Evolutionary conservation across 2,113 vertebrate genomes (phyloP).

Genomic region (Sander lucioperca): DNA sequence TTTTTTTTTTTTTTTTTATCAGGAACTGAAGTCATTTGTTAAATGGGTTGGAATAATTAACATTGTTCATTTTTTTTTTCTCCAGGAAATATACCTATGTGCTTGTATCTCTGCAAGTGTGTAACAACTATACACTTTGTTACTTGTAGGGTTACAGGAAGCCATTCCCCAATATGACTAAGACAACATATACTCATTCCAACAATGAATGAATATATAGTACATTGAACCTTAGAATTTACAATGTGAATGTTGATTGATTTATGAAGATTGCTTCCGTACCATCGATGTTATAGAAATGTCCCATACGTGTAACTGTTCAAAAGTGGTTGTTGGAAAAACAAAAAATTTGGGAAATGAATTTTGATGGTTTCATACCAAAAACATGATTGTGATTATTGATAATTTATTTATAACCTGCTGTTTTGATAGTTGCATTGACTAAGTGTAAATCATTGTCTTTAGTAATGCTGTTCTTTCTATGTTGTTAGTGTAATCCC

Average conservation of each 20-base stretch:
- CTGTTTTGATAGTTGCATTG: slow-evolving; percentile 83
- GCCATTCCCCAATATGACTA: slow-evolving; percentile 74
- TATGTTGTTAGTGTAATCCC: slow-evolving; percentile 83
- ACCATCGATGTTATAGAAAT: slow-evolving; percentile 77
- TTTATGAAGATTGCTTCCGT: slow-evolving; percentile 73
- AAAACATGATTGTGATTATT: slow-evolving; percentile 81
- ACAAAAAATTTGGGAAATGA: slow-evolving; percentile 73
- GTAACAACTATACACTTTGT: slow-evolving; percentile 67
- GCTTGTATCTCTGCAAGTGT: slow-evolving; percentile 72
- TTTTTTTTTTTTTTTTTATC: slow-evolving; percentile 63
- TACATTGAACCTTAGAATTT: slow-evolving; percentile 73
- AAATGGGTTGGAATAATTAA: slow-evolving; percentile 72
- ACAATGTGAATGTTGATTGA: slow-evolving; percentile 77
- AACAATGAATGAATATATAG: slow-evolving; percentile 69
- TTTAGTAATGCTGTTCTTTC: slow-evolving; percentile 84
- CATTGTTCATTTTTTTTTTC: slow-evolving; percentile 36
- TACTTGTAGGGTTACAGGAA: slow-evolving; percentile 76
- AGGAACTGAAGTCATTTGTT: slow-evolving; percentile 81
- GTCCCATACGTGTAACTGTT: slow-evolving; percentile 82
- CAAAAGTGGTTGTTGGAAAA: slow-evolving; percentile 81
- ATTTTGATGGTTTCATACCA: slow-evolving; percentile 78
- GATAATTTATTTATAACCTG: slow-evolving; percentile 83
- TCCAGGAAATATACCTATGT: slow-evolving; percentile 67
- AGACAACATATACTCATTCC: slow-evolving; percentile 72
- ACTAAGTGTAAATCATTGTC: slow-evolving; percentile 84